Percentiles rank a stretch among this genome's conserved stretches.
Evolutionary conservation across 2,888 invertebrate species (phyloP).

Genomic region (Luperina nickerlii): DNA sequence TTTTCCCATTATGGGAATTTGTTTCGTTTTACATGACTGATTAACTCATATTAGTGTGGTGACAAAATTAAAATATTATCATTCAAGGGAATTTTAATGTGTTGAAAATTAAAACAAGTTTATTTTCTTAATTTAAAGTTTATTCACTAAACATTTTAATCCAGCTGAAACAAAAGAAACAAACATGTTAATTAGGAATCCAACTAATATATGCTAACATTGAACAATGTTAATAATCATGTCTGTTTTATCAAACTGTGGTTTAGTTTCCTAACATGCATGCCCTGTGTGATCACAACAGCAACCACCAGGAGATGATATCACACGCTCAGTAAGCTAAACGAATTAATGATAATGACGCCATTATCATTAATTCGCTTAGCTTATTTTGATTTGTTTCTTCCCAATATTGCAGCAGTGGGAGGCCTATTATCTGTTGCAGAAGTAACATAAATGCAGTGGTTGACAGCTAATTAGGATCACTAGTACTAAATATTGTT

Average conservation of each 20-base stretch:
- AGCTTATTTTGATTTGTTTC: background rate
- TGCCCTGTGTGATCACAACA: background rate
- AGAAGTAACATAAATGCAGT: background rate
- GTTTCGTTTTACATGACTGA: background rate
- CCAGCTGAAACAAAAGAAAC: conserved; percentile 90
- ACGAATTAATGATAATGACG: too few relatives aligned
- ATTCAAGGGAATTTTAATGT: background rate
- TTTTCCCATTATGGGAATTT: background rate
- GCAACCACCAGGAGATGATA: background rate
- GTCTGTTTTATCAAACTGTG: background rate
- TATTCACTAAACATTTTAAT: conserved; percentile 86
- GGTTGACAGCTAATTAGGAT: background rate
- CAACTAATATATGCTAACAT: background rate
- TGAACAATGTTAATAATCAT: conserved; percentile 4
- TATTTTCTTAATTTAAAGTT: conserved; percentile 78
- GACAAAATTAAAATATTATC: background rate
- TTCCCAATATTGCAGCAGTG: background rate
- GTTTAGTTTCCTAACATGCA: background rate
- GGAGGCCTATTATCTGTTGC: background rate
- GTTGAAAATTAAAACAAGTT: conserved; percentile 66
- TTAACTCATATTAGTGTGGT: background rate
- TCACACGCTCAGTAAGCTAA: too few relatives aligned
- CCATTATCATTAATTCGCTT: background rate
- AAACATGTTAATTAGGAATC: conserved; percentile 32
- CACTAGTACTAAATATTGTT: background rate